Evolutionary conservation across 1,140 invertebrate genomes (phyloP), one percentile per base, ranked within the genome.

Genomic region (Teleogryllus occipitalis): DNA sequence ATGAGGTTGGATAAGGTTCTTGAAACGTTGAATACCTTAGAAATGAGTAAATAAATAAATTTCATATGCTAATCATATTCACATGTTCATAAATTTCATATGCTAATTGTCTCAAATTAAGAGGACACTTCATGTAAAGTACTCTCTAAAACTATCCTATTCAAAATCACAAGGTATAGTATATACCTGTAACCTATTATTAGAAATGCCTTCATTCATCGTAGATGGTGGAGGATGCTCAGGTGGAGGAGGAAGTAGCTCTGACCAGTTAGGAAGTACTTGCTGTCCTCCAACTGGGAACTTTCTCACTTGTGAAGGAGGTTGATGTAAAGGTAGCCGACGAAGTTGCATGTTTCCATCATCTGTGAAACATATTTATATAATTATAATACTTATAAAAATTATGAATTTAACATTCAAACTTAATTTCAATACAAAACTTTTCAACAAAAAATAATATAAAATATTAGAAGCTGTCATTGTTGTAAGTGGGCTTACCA

Each of bases 191-290:
- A 65, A 18, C 54, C 54, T 65, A 18, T 65, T 65, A 65, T 18
- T 65, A 18, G 10, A 14, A 10, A 65, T 65, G 10, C 54, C 54
- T 65, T 65, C 54, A 14, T n/a, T n/a, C 54, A 86, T 85, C 78
- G 83, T 84, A 0, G 75, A 49, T 22, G 93, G 92, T 7, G 94
- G 93, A 14, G 93, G 93, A 85, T 94, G 92, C 82, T 94, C 92
- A 0, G 93, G 94, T 2, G 94, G 93, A 74, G 93, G 93, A 10
- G 93, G 94, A 47, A 94, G 86, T 83, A 93, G 90, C 82, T 94
- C 93, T 21, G 90, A 91, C 92, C 92, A 94, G 85, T 93, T 94
- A 0, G 93, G 90, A 80, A 92, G 86, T 39, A 87, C 85, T 82
- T 86, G 84, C 22, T 85, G 85, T 39, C 78, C 78, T 22, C 77